These are phyloP conservation scores for Theonella swinhoei DNA, from an alignment of 37 sponge, comb jelly and placozoan genomes.

Conservation along the genomic window DNA sequence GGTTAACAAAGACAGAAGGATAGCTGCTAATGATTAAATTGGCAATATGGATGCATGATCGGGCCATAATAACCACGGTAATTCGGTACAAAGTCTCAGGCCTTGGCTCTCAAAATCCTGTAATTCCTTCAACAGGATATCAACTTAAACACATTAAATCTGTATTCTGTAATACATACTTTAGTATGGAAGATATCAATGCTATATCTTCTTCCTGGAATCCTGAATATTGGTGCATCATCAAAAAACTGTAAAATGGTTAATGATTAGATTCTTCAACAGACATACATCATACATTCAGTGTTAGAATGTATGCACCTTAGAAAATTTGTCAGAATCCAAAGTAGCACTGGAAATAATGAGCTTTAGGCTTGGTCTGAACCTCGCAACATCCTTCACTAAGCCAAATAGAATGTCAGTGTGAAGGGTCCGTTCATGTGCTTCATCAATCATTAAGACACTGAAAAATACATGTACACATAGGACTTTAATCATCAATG, in stretches of 20 bases:
- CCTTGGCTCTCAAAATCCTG: too few species aligned
- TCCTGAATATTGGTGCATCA: slow-evolving; percentile 97
- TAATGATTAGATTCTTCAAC: background rate
- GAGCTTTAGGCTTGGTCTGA: slow-evolving; percentile 94
- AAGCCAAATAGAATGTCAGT: slow-evolving; percentile 98
- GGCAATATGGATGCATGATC: too few species aligned
- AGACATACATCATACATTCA: background rate
- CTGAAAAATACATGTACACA: slow-evolving; percentile 40
- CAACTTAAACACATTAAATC: too few species aligned
- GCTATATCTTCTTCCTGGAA: slow-evolving; percentile 97
- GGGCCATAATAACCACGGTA: too few species aligned
- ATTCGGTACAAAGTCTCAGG: too few species aligned
- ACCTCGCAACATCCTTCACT: slow-evolving; percentile 97
- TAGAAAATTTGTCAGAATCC: slow-evolving; percentile 97
- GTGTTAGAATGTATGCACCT: slow-evolving; percentile 18
- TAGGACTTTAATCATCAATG: too few species aligned
- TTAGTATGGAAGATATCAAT: slow-evolving; percentile 99
- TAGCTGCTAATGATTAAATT: too few species aligned
- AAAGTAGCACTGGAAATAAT: slow-evolving; percentile 99
- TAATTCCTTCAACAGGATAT: too few species aligned
- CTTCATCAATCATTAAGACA: slow-evolving; percentile 98
- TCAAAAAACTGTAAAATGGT: slow-evolving; percentile 88
- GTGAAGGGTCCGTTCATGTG: slow-evolving; percentile 98
- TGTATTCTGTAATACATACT: slow-evolving; percentile 23
- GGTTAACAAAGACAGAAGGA: too few species aligned